phyloP scores from a whole-genome alignment of 2,888 invertebrate genomes.

The Eurois occulta region DNA sequence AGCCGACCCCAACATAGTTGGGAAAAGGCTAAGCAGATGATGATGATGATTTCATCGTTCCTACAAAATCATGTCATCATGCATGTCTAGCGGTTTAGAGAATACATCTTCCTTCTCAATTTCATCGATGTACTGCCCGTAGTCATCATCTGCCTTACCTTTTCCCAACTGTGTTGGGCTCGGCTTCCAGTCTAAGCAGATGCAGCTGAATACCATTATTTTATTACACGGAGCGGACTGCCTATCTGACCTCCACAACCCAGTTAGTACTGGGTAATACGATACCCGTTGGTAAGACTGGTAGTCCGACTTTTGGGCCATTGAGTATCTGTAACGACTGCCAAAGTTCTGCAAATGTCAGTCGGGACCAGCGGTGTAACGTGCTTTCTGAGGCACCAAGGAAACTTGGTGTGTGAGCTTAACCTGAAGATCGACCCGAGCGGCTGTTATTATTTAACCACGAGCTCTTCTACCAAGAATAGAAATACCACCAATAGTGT shows the following conservation, averaged over 20 bases:
- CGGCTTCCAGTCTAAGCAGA: too few species aligned
- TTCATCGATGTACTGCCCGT: background rate
- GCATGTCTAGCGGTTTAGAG: background rate
- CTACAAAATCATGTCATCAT: background rate
- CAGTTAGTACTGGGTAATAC: background rate
- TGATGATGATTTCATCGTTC: background rate
- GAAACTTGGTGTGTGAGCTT: background rate
- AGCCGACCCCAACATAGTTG: background rate
- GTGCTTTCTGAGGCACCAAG: background rate
- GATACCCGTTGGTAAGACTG: background rate
- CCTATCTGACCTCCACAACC: background rate
- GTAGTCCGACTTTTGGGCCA: background rate
- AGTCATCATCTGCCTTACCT: background rate
- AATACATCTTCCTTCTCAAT: background rate
- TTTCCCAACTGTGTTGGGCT: too few species aligned
- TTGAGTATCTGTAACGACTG: background rate
- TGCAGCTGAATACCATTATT: background rate
- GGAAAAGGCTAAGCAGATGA: background rate
- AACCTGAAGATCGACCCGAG: background rate
- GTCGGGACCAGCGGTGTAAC: background rate
- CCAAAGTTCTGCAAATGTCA: background rate
- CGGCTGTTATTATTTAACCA: background rate
- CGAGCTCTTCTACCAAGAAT: background rate
- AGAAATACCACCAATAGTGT: background rate
- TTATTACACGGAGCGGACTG: background rate